Base-by-base conservation (phyloP, 1,140 invertebrate genomes). In the Adelges cooleyi region DNA sequence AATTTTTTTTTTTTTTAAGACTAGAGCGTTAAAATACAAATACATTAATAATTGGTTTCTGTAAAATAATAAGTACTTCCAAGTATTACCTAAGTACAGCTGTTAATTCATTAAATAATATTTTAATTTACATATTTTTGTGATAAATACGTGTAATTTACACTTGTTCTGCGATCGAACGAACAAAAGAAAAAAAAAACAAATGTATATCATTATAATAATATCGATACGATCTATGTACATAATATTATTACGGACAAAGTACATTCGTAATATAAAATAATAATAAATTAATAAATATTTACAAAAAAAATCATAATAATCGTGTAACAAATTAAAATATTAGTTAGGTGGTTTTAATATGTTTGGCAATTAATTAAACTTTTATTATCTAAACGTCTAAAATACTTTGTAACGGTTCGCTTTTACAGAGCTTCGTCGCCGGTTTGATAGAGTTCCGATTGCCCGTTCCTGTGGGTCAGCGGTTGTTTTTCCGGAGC, bases 401-500 rank as follows among this genome's bases (percentile, higher is more conserved):
- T n/a, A n/a, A n/a, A n/a, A n/a, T n/a, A n/a, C n/a, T n/a, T n/a
- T n/a, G n/a, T n/a, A n/a, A n/a, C n/a, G n/a, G n/a, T n/a, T n/a
- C 22, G 76, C 79, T 36, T 10, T 22, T 79, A 83, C 67, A 83
- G 77, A 65, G 83, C 82, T 74, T 86, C 83, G 75, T 86, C 84
- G 46, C 82, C 83, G 22, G 77, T 75, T 66, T 80, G 81, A 59
- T 73, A 73, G 10, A 48, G 56, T 17, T 62, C 56, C 0, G 42
- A n/a, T 67, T 85, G 80, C 59, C 84, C 84, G 69, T 86, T 85
- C 68, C 85, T 77, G 25, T 62, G 23, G 71, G 87, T 87, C 49
- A 93, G 75, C 9, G 90, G 90, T 74, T 92, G 86, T 42, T 87
- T 81, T 78, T 93, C 89, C 3, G 86, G 82, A 72, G 84, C 82